Percentiles rank a stretch among this genome's conserved stretches.
Evolutionary conservation across 2,797 vertebrate genomes (phyloP).

Genomic region (Chromobotia macracanthus): DNA sequence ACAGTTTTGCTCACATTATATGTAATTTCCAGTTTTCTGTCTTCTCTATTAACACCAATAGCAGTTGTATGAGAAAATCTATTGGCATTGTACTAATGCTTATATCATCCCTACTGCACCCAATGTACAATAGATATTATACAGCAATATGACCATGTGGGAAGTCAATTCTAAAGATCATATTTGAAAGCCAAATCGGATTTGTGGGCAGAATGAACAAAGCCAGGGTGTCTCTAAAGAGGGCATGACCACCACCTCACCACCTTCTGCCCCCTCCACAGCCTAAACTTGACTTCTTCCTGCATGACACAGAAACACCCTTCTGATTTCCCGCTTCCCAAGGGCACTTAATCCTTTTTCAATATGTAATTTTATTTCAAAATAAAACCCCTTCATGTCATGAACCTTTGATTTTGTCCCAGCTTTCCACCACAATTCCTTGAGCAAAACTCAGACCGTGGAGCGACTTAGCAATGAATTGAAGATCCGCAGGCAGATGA

Average conservation of each 20-base stretch:
- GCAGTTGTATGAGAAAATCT: background rate
- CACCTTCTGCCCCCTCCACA: background rate
- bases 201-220: background rate
- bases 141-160: background rate
- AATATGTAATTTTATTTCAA: slow-evolving; percentile 10
- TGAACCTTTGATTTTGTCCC: background rate
- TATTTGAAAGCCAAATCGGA: background rate
- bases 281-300: background rate
- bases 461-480: slow-evolving; percentile 17
- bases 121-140: background rate
- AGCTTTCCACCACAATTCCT: background rate
- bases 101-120: background rate
- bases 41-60: background rate
- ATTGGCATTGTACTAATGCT: background rate
- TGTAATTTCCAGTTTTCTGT: too few species aligned
- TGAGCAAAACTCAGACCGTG: background rate
- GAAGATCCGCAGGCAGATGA: slow-evolving; percentile 7
- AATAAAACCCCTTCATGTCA: background rate
- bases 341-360: slow-evolving; percentile 21
- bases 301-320: background rate
- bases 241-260: background rate
- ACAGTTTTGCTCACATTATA: too few species aligned
- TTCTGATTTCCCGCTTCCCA: background rate
- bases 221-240: background rate
- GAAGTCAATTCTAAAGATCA: background rate